Base-by-base conservation (phyloP, 2,113 vertebrate species). In the Myrmophylax atrothorax region DNA sequence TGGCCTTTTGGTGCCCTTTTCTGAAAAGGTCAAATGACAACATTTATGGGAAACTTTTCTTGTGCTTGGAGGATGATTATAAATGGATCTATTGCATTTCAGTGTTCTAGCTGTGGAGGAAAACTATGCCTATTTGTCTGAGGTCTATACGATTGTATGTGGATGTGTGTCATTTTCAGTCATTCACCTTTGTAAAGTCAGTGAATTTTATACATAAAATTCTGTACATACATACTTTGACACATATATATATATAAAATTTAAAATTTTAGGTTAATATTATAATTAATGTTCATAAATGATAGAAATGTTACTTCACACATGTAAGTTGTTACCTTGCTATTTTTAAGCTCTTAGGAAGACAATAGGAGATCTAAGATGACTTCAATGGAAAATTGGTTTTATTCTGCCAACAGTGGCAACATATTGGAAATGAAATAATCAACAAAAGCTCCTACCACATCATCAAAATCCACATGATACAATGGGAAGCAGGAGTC, bases 1-100 rank as follows among this genome's bases (percentile, higher is more conserved):
- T 96, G 91, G 89, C 91, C 82, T 97, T 97, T 93, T 22, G 77
- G 53, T 96, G 91, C 95, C 89, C 89, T 96, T 95, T 87, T 47
- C 81, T 72, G 89, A 79, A 96, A 96, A 96, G 89, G 93, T 96
- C 84, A 91, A 91, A 80, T 83, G 81, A 89, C 89, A 96, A 28
- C 70, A 50, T 90, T 67, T 85, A 38, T 91, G 55, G 81, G 70
- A 70, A 93, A 84, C 37, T 90, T 95, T 73, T 59, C 70, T 37
- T 66, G n/a, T 80, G 42, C 72, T 90, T 42, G 50, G 84, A 67
- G 42, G 67, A 91, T 53, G 67, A 80, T 94, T 91, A 50, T 53
- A 82, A 95, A 94, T 91, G 70, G 70, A 26, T 93, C 93, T 93
- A 38, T 66, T 74, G 68, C 42, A 10, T 81, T 66, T 87, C 2